A percentile compares a stretch with the other conserved stretches of the same genome.
Conservation (phyloP, 2,113 vertebrate species). For the crab-eating macaque (Macaca fascicularis) region T2T-MFA8v1.1 NC_088392.1:7026501-7027000, state of each 20-base stretch:
- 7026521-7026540: not conserved
- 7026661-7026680: not conserved
- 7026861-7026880: constrained; percentile 63
- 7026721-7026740: not conserved
- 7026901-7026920: constrained; percentile 74
- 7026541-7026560: not conserved
- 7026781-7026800: accelerated
- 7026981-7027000: constrained; percentile 63
- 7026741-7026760: not conserved
- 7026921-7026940: constrained; percentile 68
- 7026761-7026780: too few species aligned
- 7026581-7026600: accelerated
- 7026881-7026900: constrained; percentile 58
- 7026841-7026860: constrained; percentile 51
- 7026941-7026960: constrained; percentile 62
- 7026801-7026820: not conserved
- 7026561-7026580: accelerated
- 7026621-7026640: not conserved
- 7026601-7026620: accelerated
- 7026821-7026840: not conserved
- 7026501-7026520: not conserved
- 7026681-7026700: not conserved
- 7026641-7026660: not conserved
- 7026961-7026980: constrained; percentile 74
- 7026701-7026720: not conserved